Base-by-base conservation (phyloP, 1,140 invertebrate genomes). In the Rhynchophorus ferrugineus region DNA sequence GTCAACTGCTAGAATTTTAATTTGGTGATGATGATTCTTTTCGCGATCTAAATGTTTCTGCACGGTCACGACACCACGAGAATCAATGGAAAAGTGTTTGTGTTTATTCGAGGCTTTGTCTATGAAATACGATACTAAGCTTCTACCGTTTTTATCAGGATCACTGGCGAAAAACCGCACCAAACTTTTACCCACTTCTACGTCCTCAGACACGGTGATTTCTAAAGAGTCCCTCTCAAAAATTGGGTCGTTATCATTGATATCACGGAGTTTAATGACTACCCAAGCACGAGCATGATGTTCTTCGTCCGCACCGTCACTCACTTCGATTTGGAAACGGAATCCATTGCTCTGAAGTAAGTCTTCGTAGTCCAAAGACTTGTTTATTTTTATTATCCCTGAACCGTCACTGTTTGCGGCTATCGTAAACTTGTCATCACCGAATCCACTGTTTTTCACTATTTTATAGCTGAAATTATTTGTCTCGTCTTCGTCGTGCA, bases 391-490 rank as follows among this genome's bases (percentile, higher is more conserved):
- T 41, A 95, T 71, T 0, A 91, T 94, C 1, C 91, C 92, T 0
- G 92, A 95, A 1, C 91, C 92, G 65, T 95, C 91, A 65, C 88
- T 92, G 68, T 88, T 91, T 71, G 94, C 90, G 56, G 95, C 88
- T 5, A 94, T 42, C 8, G 3, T 13, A 42, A 42, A 42, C 16
- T 42, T 42, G 9, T 42, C 39, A 3, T 3, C 9, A 42, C 88
- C 74, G 68, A 91, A 94, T 37, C 89, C 89, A 65, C 88, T 91
- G 68, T 87, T 91, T 71, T 94, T 90, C 57, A 94, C 87, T 7
- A 94, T 87, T 74, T 94, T 94, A 65, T 95, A 96, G 66, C 92
- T 91, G 72, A 95, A 95, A 70, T 94, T 93, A 69, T 95, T 95
- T 1, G 91, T 94, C 73, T 95, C 91, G 64, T 96, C 91, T 70